A percentile compares a stretch with the other conserved stretches of the same genome.
Evolutionary conservation across 2,113 vertebrate genomes (phyloP).

Genomic region (Penelope pileata): DNA sequence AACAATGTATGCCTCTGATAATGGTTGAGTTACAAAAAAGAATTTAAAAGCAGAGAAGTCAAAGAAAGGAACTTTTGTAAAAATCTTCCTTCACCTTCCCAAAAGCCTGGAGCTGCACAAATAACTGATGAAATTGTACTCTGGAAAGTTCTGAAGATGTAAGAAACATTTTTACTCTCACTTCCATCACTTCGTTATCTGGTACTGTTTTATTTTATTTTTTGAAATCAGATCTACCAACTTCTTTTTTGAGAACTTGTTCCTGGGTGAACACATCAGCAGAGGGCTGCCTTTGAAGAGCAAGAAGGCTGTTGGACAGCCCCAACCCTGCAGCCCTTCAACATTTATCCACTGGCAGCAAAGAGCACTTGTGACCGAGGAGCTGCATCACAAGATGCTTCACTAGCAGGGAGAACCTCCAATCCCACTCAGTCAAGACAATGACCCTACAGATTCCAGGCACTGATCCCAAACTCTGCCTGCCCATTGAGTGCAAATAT

Average conservation of each 20-base stretch:
- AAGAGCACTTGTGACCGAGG: accelerated
- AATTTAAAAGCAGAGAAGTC: background rate
- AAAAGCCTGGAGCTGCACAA: background rate
- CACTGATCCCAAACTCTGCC: background rate
- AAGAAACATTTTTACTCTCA: background rate
- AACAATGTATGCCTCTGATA: background rate
- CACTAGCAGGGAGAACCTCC: background rate
- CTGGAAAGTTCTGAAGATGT: background rate
- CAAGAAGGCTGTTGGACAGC: background rate
- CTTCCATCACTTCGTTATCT: background rate
- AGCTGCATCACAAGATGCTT: background rate
- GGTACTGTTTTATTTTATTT: background rate
- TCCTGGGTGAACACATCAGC: accelerated
- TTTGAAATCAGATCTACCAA: background rate
- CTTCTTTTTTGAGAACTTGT: background rate
- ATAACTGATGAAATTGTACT: background rate
- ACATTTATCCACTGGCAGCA: accelerated
- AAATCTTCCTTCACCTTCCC: background rate
- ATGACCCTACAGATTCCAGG: background rate
- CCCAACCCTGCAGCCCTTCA: background rate
- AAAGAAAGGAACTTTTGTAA: background rate
- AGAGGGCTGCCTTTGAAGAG: background rate
- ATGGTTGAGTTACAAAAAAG: background rate
- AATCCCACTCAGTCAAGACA: background rate
- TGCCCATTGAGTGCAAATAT: background rate